Base-by-base conservation (phyloP, 1,140 invertebrate species). In the Chlorops oryzae region DNA sequence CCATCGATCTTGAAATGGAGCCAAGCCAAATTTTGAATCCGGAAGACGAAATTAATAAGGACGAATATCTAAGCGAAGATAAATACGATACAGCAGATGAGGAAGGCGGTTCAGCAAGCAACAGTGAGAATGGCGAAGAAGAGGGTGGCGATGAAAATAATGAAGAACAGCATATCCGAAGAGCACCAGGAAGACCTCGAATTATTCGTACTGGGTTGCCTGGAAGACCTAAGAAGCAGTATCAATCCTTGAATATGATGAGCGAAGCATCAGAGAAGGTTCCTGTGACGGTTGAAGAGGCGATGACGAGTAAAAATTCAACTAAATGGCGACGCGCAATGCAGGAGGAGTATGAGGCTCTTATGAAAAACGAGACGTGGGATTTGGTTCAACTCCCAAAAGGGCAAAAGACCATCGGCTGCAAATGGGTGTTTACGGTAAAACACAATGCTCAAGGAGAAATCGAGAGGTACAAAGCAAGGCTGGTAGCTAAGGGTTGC, bases 401-500 rank as follows among this genome's bases (percentile, higher is more conserved):
- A n/a, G n/a, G n/a, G n/a, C n/a, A n/a, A n/a, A n/a, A n/a, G n/a
- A n/a, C n/a, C n/a, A n/a, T n/a, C n/a, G n/a, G n/a, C n/a, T n/a
- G n/a, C n/a, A n/a, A n/a, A n/a, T n/a, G n/a, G n/a, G n/a, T n/a
- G n/a, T n/a, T n/a, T n/a, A n/a, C n/a, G n/a, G n/a, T n/a, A n/a
- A n/a, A n/a, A n/a, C n/a, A n/a, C n/a, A n/a, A n/a, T n/a, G n/a
- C n/a, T n/a, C n/a, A n/a, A n/a, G n/a, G n/a, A n/a, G n/a, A n/a
- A n/a, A n/a, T n/a, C n/a, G 27, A 32, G 27, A 7, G 7, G 38
- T 62, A 64, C 50, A 77, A 73, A 47, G 73, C 72, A 6, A 54
- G 73, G 44, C 55, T 73, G 17, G 69, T 76, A 12, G 62, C 62
- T 6, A 62, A 60, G 43, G 72, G 72, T 12, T 74, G 46, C 50